These are phyloP conservation scores for Aspidapion aeneum DNA, from an alignment of 2,888 invertebrate genomes.

Conservation along the genomic window DNA sequence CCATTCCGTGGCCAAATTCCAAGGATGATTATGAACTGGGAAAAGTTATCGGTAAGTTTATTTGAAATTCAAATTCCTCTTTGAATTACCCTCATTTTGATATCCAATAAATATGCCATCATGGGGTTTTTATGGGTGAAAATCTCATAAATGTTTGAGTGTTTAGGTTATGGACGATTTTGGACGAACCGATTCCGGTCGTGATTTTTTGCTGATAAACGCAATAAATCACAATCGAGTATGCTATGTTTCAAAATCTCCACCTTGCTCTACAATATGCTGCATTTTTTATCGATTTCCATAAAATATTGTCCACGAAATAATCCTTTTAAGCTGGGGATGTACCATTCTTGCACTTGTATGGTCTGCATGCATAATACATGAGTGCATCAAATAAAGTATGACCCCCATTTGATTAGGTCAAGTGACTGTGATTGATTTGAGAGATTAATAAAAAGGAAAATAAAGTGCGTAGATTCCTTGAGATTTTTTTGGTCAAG, in stretches of 20 bases:
- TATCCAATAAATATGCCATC: conserved; percentile 20
- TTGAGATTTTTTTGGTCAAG: background rate
- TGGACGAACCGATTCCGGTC: conserved; percentile 41
- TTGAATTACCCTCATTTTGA: conserved; percentile 21
- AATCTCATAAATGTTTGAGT: conserved; percentile 15
- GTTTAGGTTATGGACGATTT: conserved; percentile 44
- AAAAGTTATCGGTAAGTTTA: conserved; percentile 82
- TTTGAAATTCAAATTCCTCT: conserved; percentile 19
- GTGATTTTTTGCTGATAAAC: conserved; percentile 28
- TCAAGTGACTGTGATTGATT: conserved; percentile 29
- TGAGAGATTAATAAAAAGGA: background rate
- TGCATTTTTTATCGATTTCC: background rate
- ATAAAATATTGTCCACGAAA: background rate
- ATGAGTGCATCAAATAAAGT: background rate
- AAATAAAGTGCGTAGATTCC: background rate
- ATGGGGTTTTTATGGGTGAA: conserved; percentile 12
- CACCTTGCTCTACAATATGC: background rate
- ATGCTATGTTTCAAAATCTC: background rate
- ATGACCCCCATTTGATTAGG: conserved; percentile 37
- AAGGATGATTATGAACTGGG: conserved; percentile 90
- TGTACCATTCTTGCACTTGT: background rate
- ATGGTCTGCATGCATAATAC: background rate
- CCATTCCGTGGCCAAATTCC: conserved; percentile 77
- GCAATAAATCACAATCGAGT: background rate
- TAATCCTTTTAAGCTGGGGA: background rate